Conservation (phyloP, 1,140 invertebrate genomes). For the Linepithema humile region DNA sequence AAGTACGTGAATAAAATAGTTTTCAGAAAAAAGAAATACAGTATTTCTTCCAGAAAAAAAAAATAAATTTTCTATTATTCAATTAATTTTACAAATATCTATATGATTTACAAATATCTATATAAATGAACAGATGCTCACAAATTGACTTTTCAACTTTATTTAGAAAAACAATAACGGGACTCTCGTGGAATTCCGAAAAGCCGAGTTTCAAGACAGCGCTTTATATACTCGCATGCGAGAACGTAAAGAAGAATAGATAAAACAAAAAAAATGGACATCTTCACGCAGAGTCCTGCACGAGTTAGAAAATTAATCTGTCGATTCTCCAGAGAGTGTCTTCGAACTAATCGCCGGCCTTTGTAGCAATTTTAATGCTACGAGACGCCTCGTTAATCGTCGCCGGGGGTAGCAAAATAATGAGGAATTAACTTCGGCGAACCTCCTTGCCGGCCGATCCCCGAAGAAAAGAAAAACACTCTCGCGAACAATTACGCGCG, state of each 20-base stretch:
- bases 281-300: background rate
- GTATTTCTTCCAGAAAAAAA: background rate
- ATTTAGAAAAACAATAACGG: too few species aligned
- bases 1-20: background rate
- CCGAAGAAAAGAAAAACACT: conserved; percentile 59
- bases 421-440: conserved; percentile 68
- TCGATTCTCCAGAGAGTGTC: background rate
- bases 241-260: too few species aligned
- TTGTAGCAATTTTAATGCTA: conserved; percentile 48
- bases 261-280: background rate
- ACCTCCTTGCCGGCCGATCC: conserved; percentile 11
- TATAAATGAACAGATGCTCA: too few species aligned
- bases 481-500: conserved; percentile 52
- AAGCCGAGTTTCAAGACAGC: too few species aligned
- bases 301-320: conserved; percentile 57
- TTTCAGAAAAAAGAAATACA: background rate
- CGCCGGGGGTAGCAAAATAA: conserved; percentile 69
- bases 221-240: too few species aligned
- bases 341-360: conserved; percentile 48
- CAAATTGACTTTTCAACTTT: too few species aligned
- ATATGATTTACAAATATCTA: too few species aligned
- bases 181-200: too few species aligned
- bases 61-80: background rate
- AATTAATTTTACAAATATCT: background rate
- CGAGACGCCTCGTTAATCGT: conserved; percentile 61